phyloP scores from a whole-genome alignment of 2,113 vertebrate genomes.

The Saccopteryx leptura region DNA sequence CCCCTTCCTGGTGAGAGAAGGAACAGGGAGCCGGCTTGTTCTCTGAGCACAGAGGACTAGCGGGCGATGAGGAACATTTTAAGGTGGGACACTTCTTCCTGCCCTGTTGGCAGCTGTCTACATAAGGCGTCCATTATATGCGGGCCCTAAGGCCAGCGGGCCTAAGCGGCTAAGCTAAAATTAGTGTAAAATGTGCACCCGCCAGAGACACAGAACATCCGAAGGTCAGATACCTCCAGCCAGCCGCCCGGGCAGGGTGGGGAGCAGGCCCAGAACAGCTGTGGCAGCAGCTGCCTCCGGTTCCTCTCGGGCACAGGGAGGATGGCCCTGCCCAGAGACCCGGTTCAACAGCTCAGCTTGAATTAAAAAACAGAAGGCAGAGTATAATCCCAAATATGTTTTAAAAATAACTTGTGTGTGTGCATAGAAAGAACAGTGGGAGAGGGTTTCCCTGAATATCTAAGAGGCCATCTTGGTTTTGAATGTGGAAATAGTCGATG shows the following conservation, averaged over 20 bases:
- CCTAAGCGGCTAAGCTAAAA: slow-evolving; percentile 85
- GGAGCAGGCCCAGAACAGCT: not conserved
- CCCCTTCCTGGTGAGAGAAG: slow-evolving; percentile 84
- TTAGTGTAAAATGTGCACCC: slow-evolving; percentile 72
- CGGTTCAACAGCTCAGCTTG: not conserved
- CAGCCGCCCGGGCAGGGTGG: not conserved
- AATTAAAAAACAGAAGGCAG: slow-evolving; percentile 49
- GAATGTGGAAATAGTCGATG: not conserved
- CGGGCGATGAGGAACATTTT: slow-evolving; percentile 65
- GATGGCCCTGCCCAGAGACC: not conserved
- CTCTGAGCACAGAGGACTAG: slow-evolving; percentile 81
- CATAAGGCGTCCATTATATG: slow-evolving; percentile 86
- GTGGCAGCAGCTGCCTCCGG: not conserved
- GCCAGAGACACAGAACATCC: slow-evolving; percentile 64
- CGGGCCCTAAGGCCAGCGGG: slow-evolving; percentile 69
- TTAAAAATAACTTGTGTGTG: not conserved
- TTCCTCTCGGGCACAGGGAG: not conserved
- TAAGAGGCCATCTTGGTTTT: not conserved
- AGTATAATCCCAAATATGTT: not conserved
- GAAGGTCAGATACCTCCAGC: slow-evolving; percentile 56
- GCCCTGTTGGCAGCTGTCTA: slow-evolving; percentile 71
- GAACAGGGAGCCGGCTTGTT: slow-evolving; percentile 89
- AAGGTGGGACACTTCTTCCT: slow-evolving; percentile 75
- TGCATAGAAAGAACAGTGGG: not conserved
- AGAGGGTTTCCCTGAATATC: not conserved